Evolutionary conservation across 2,797 vertebrate genomes (phyloP).

Genomic region (Sardinella longiceps): DNA sequence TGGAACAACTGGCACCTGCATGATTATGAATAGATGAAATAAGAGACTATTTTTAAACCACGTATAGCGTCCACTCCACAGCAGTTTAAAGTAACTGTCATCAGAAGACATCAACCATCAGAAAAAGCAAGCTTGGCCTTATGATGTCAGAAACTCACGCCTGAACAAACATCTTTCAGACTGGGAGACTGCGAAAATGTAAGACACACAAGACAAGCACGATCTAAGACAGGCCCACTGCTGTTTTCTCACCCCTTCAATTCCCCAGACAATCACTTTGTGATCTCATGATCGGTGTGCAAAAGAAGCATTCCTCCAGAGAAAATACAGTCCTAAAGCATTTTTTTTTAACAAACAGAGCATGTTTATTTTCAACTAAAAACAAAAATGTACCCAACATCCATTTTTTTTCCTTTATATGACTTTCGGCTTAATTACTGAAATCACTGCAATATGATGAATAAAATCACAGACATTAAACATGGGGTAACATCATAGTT

Average conservation of each 20-base stretch:
- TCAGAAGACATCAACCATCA: background rate
- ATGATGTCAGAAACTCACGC: background rate
- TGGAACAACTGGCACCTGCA: background rate
- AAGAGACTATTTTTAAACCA: background rate
- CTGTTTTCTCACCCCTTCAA: background rate
- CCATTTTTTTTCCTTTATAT: constrained; percentile 73
- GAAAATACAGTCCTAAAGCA: constrained; percentile 99
- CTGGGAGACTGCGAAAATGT: background rate
- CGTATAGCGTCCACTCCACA: background rate
- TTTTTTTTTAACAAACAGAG: constrained; percentile 97
- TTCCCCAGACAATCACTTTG: constrained; percentile 14
- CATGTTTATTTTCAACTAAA: constrained; percentile 99
- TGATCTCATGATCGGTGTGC: constrained; percentile 54
- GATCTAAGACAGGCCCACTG: background rate
- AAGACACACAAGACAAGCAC: constrained; percentile 5
- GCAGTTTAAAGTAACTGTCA: background rate
- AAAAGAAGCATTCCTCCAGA: constrained; percentile 68
- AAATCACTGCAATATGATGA: constrained; percentile 88
- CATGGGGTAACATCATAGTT: constrained; percentile 91
- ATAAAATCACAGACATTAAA: constrained; percentile 98
- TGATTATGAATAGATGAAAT: background rate
- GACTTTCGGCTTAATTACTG: constrained; percentile 66
- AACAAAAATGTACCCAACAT: constrained; percentile 94
- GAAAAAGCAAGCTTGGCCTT: background rate
- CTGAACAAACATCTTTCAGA: background rate